A percentile compares a stretch with the other conserved stretches of the same genome.
phyloP scores from a whole-genome alignment of 2,797 vertebrate genomes.

The Acrossocheilus wenchowensis region DNA sequence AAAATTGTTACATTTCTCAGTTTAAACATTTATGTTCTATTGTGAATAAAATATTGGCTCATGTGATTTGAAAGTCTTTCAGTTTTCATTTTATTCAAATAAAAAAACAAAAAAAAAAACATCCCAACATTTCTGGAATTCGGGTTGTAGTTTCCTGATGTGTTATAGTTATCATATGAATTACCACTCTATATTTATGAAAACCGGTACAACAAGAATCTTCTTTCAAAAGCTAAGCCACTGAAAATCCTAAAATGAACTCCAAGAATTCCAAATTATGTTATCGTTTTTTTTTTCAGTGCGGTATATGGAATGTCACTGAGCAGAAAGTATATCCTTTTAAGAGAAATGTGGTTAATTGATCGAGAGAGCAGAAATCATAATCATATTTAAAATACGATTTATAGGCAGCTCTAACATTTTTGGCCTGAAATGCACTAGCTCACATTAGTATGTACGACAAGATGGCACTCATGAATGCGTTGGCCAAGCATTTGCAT shows the following conservation, averaged over 20 bases:
- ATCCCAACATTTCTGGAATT: too few species aligned
- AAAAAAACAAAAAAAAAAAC: too few species aligned
- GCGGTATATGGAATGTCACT: background rate
- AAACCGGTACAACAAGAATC: background rate
- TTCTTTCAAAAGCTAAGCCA: background rate
- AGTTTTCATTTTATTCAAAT: too few species aligned
- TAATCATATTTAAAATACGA: background rate
- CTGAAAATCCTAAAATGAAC: background rate
- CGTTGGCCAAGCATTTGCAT: constrained; percentile 12
- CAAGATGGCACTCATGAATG: background rate
- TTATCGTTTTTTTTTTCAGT: background rate
- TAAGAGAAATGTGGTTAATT: background rate
- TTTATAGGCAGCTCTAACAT: background rate
- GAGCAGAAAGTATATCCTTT: background rate
- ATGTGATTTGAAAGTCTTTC: too few species aligned
- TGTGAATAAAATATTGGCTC: too few species aligned
- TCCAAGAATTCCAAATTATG: background rate
- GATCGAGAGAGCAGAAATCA: background rate
- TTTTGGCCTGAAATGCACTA: background rate
- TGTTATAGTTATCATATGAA: background rate
- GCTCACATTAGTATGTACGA: background rate
- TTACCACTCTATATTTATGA: background rate
- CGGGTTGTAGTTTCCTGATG: background rate
- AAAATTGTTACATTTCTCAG: too few species aligned
- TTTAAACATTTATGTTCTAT: too few species aligned